Evolutionary conservation across 2,797 vertebrate species (phyloP).

Genomic region (Catamblyrhynchus diadema): DNA sequence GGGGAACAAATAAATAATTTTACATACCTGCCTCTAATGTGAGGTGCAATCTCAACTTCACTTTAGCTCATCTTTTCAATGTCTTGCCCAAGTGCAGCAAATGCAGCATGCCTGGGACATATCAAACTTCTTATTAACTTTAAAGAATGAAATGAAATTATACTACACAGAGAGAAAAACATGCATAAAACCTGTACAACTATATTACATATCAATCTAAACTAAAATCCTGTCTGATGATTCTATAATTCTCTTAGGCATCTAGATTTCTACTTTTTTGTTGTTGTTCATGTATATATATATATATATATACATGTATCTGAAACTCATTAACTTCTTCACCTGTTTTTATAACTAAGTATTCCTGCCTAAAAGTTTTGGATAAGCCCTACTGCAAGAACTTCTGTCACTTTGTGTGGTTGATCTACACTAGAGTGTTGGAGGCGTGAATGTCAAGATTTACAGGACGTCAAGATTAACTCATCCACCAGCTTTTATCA

Average conservation of each 20-base stretch:
- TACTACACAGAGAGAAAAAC: background rate
- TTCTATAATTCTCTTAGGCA: background rate
- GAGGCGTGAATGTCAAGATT: background rate
- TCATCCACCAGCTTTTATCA: background rate
- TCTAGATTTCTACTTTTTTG: background rate
- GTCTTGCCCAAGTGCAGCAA: background rate
- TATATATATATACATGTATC: background rate
- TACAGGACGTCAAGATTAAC: background rate
- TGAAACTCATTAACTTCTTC: background rate
- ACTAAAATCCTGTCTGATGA: background rate
- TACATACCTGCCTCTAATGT: rapidly evolving
- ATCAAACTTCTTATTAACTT: background rate
- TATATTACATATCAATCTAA: background rate
- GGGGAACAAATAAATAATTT: background rate
- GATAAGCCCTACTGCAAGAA: background rate
- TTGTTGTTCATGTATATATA: background rate
- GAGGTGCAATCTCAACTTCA: background rate
- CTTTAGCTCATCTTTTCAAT: background rate
- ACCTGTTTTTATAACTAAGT: background rate
- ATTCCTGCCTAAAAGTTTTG: background rate
- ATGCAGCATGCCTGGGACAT: background rate
- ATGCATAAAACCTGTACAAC: background rate
- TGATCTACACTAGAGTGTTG: background rate
- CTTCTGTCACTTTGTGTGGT: background rate
- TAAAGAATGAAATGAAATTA: background rate